Conservation (phyloP, 1,140 invertebrate species). For the Myzus persicae region DNA sequence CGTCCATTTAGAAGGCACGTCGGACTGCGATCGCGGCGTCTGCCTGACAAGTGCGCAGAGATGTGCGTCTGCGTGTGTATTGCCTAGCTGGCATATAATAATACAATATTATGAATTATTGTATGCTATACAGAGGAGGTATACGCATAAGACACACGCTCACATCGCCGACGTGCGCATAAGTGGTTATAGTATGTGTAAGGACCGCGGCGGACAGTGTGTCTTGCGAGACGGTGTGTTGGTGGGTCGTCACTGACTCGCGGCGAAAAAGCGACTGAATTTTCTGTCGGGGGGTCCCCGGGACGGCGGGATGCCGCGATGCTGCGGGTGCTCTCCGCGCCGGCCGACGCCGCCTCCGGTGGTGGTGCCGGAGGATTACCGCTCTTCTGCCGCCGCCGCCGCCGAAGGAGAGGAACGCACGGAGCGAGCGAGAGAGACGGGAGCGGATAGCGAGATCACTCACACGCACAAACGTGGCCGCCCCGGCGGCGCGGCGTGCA, state of each 20-base stretch:
- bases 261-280: slow-evolving; percentile 53
- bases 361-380: not conserved
- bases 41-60: not conserved
- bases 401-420: not conserved
- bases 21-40: slow-evolving; percentile 9
- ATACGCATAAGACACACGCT: not conserved
- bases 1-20: slow-evolving; percentile 42
- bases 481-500: not conserved
- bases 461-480: slow-evolving; percentile 28
- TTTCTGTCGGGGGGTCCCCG: slow-evolving; percentile 43
- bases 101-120: not conserved
- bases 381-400: not conserved
- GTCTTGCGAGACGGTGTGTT: not conserved
- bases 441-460: not conserved
- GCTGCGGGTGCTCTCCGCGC: not conserved
- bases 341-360: not conserved
- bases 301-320: not conserved
- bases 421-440: not conserved
- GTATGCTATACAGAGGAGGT: not conserved
- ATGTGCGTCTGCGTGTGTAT: not conserved
- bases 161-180: not conserved
- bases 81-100: not conserved
- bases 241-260: slow-evolving; percentile 35
- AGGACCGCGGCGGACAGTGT: not conserved
- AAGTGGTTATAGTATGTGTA: not conserved